Base-by-base conservation (phyloP, 92 coral and sea anemone genomes). In the Epizoanthus fatuus region DNA sequence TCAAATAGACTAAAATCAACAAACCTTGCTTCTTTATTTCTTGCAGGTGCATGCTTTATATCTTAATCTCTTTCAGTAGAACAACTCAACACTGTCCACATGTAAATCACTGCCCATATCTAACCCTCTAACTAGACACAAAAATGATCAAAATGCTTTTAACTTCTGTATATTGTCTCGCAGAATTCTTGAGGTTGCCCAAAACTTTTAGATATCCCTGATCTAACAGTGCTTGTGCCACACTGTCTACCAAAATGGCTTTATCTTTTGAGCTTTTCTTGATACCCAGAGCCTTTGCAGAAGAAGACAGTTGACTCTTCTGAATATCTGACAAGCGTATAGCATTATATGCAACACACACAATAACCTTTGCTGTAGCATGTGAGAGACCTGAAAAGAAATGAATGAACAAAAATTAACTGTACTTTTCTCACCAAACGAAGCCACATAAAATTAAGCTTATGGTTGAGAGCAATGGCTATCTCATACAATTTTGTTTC, bases 261-360 rank as follows among this genome's bases (percentile, higher is more conserved):
- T 81, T 81, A 47, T 10, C 58, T 54, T 54, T 54, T 54, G 58
- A 54, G 58, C 35, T 65, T 49, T 80, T 16, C 57, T 47, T 80
- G 14, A 80, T 65, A 9, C 64, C 22, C 63, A 80, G 29, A 8
- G 49, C 85, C 42, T 80, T 80, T 0, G 60, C 85, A 15, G 85
- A 80, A 65, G 85, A 80, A 65, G 0, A 5, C 15, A 80, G 75
- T 49, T 80, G 75, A 66, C 49, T 80, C 40, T 49, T 65, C 70
- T n/a, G 53, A 42, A 80, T 49, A 47, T 80, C 75, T n/a, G 85
- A 2, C 16, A 80, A 7, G 5, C 65, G 75, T 13, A 80, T 65
- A 10, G 85, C 65, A 45, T 80, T 80, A 37, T 22, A 66, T 47
- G 85, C 85, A 16, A 80, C 75, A 13, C 85, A 65, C 47, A 80